Conservation (phyloP, 2,797 vertebrate genomes). For the Catamblyrhynchus diadema region DNA sequence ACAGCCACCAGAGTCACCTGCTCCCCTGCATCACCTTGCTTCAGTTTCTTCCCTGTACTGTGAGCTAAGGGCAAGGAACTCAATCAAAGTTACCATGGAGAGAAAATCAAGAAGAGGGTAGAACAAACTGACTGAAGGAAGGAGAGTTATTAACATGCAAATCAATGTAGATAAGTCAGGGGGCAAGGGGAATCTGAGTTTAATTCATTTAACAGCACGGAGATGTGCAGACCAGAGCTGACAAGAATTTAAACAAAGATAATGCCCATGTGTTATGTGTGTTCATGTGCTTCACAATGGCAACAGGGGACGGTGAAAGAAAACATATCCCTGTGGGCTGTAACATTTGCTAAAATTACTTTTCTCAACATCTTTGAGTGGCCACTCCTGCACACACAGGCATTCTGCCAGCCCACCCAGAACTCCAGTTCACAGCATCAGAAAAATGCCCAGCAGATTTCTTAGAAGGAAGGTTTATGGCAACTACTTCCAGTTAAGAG, state of each 20-base stretch:
- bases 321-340: not conserved
- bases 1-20: not conserved
- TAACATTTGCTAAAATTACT: not conserved
- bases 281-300: not conserved
- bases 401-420: not conserved
- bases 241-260: not conserved
- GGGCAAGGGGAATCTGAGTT: not conserved
- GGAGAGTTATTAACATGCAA: constrained; percentile 14
- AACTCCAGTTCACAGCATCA: not conserved
- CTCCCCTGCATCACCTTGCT: not conserved
- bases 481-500: not conserved
- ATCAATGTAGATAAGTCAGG: not conserved
- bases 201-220: not conserved
- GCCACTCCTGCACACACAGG: not conserved
- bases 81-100: not conserved
- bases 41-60: not conserved
- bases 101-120: not conserved
- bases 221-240: not conserved
- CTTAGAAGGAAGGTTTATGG: not conserved
- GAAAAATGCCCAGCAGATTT: not conserved
- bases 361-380: not conserved
- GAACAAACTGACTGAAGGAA: not conserved
- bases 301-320: not conserved
- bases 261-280: not conserved
- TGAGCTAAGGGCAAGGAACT: not conserved